Evolutionary conservation across 2,797 vertebrate genomes (phyloP).

Genomic region (Paratrypauchen microcephalus): DNA sequence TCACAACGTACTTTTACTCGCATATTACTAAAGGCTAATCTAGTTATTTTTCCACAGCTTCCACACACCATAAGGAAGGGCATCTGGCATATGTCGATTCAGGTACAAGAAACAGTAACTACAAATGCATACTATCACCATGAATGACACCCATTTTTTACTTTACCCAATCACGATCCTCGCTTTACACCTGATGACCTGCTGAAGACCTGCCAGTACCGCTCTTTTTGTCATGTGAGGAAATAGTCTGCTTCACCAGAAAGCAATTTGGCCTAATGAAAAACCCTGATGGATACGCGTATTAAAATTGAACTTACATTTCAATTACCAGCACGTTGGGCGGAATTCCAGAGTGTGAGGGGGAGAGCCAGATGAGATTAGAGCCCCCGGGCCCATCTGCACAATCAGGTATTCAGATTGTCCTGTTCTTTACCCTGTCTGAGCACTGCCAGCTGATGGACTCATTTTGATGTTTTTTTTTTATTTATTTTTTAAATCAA

Average conservation of each 20-base stretch:
- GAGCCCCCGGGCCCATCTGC: slow-evolving; percentile 4
- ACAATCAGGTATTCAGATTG: slow-evolving; percentile 23
- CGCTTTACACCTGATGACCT: slow-evolving; percentile 7
- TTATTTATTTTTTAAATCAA: no score
- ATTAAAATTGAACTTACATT: slow-evolving; percentile 43
- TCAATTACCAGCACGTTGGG: slow-evolving; percentile 26
- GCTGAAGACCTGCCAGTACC: neutral
- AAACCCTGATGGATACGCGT: slow-evolving; percentile 40
- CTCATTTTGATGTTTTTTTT: neutral
- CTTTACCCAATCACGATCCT: neutral
- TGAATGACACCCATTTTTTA: neutral
- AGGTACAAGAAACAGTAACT: neutral
- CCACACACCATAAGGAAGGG: neutral
- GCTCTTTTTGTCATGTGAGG: slow-evolving; percentile 8
- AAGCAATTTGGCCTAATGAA: slow-evolving; percentile 46
- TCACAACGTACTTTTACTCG: no score
- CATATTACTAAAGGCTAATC: neutral
- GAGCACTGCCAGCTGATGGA: neutral
- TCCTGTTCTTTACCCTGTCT: slow-evolving; percentile 11
- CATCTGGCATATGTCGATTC: neutral
- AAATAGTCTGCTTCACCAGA: slow-evolving; percentile 36
- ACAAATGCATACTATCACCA: no score
- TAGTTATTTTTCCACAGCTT: neutral
- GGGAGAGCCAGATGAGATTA: slow-evolving; percentile 18
- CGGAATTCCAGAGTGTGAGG: slow-evolving; percentile 18